Evolutionary conservation across 2,888 invertebrate species (phyloP).

Genomic region (Tetragonisca angustula): DNA sequence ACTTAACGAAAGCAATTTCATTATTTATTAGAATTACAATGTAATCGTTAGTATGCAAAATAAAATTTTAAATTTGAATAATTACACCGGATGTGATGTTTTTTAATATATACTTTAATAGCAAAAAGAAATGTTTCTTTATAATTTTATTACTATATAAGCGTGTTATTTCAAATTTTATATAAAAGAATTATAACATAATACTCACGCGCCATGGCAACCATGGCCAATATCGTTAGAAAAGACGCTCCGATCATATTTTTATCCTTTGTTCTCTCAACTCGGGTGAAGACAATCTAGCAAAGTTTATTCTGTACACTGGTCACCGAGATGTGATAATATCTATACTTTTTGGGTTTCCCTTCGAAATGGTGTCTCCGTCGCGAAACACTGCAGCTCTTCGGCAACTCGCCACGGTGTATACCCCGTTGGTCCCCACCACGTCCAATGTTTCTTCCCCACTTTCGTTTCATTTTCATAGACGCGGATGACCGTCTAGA

Average conservation of each 20-base stretch:
- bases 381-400: slow-evolving; percentile 80
- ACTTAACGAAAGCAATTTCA: neutral
- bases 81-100: neutral
- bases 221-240: slow-evolving; percentile 68
- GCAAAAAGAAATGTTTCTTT: neutral
- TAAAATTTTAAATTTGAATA: neutral
- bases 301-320: slow-evolving; percentile 34
- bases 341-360: slow-evolving; percentile 68
- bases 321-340: slow-evolving; percentile 37
- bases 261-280: slow-evolving; percentile 23
- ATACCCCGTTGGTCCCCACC: slow-evolving; percentile 82
- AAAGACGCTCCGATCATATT: slow-evolving; percentile 73
- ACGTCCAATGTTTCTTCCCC: slow-evolving; percentile 76
- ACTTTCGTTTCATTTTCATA: slow-evolving; percentile 78
- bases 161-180: neutral
- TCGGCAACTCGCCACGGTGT: slow-evolving; percentile 74
- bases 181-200: neutral
- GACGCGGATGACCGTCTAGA: slow-evolving; percentile 68
- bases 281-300: neutral
- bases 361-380: slow-evolving; percentile 77
- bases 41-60: neutral
- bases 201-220: slow-evolving; percentile 77
- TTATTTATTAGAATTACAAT: neutral
- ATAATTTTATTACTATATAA: neutral
- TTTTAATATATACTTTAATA: neutral